Conservation (phyloP, 1,140 invertebrate species). For the Euwallacea fornicatus region DNA sequence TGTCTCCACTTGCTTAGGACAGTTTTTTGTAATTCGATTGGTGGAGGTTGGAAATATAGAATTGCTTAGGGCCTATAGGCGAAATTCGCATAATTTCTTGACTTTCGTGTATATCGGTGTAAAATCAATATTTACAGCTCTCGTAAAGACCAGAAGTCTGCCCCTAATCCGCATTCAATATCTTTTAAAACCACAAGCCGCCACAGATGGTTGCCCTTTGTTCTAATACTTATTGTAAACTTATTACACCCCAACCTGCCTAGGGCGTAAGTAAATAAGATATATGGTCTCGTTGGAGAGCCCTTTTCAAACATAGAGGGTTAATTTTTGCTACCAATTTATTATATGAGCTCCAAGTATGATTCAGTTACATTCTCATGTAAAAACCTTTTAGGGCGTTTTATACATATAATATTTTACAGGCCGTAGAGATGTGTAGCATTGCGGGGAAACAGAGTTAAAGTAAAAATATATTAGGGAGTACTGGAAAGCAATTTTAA, state of each 20-base stretch:
- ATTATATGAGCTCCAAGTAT: constrained; percentile 9
- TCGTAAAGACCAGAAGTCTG: neutral
- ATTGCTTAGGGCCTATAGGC: no score
- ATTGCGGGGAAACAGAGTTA: no score
- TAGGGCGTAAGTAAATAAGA: constrained; percentile 1
- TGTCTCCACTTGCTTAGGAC: no score
- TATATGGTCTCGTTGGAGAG: neutral
- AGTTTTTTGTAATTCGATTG: no score
- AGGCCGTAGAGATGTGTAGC: no score
- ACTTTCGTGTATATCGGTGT: no score
- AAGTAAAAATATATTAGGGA: no score
- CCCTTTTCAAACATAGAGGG: constrained; percentile 6
- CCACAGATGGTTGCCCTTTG: constrained; percentile 44
- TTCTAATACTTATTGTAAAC: constrained; percentile 32
- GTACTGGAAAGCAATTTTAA: constrained; percentile 28
- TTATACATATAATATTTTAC: no score
- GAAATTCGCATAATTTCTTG: no score
- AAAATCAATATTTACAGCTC: neutral
- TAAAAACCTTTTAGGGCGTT: no score
- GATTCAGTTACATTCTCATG: constrained; percentile 3
- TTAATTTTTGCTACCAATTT: constrained; percentile 6
- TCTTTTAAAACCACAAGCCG: constrained; percentile 29
- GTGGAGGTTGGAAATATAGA: no score
- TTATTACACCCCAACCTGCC: neutral
- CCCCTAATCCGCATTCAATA: constrained; percentile 14